Conservation (phyloP, 2,888 invertebrate species). For the Epinotia bilunana region DNA sequence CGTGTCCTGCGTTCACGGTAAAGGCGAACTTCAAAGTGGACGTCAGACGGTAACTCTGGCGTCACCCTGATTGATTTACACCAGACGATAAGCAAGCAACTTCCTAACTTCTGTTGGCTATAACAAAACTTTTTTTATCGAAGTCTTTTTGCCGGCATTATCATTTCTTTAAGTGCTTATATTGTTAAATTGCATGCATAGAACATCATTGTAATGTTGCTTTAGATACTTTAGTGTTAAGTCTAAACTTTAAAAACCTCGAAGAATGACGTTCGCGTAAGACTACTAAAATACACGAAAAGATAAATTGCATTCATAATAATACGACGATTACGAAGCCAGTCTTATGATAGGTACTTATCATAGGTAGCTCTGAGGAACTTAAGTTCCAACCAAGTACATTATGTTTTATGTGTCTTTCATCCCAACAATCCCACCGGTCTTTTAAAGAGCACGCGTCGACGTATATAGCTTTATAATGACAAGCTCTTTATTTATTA, state of each 20-base stretch:
- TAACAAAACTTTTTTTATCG: conserved; percentile 24
- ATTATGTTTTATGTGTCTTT: conserved; percentile 10
- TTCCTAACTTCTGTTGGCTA: conserved; percentile 22
- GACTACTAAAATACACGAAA: no score
- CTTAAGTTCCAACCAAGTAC: neutral
- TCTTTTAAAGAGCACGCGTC: conserved; percentile 35
- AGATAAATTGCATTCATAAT: no score
- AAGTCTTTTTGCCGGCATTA: neutral
- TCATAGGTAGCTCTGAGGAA: conserved; percentile 5
- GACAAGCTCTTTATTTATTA: conserved; percentile 43
- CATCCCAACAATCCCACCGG: conserved; percentile 20
- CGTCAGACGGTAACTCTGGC: conserved; percentile 32
- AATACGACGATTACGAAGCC: neutral
- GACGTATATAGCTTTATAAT: conserved; percentile 42
- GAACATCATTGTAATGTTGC: no score
- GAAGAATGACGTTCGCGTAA: no score
- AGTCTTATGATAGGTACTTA: neutral
- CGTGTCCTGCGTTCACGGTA: conserved; percentile 8
- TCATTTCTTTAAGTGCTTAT: neutral
- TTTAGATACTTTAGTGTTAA: no score
- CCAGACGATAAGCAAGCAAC: conserved; percentile 34
- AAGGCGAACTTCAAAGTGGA: conserved; percentile 29
- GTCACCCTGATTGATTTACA: conserved; percentile 42
- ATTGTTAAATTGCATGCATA: neutral
- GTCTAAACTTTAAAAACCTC: no score